phyloP scores from a whole-genome alignment of 2,888 invertebrate genomes.

The Crepidodera aurea region DNA sequence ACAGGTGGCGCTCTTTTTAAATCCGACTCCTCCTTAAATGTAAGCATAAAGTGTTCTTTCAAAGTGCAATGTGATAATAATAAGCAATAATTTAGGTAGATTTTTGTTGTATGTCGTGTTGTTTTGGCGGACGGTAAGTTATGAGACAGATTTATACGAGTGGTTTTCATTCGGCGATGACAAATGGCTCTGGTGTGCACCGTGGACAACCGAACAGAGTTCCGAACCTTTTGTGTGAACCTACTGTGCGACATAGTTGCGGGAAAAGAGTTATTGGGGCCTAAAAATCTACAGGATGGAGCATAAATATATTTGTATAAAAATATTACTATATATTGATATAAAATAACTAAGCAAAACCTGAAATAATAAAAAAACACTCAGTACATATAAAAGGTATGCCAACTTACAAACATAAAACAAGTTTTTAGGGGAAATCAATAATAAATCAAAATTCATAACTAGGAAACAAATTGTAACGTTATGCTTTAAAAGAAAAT shows the following conservation, averaged over 20 bases:
- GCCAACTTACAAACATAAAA: too few relatives aligned
- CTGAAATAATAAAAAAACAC: too few relatives aligned
- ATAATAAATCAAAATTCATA: too few relatives aligned
- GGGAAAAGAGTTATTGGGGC: conserved; percentile 4
- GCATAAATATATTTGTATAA: too few relatives aligned
- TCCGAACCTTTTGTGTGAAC: conserved; percentile 47
- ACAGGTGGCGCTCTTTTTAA: conserved; percentile 2
- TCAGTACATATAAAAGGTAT: too few relatives aligned
- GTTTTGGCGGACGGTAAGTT: conserved; percentile 60
- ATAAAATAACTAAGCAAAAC: too few relatives aligned
- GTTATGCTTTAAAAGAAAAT: too few relatives aligned
- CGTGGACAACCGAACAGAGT: conserved; percentile 33
- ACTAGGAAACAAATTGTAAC: too few relatives aligned
- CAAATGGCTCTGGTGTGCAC: conserved; percentile 51
- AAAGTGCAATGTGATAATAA: conserved; percentile 53
- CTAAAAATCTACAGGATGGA: not conserved
- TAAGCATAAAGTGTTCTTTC: conserved; percentile 14
- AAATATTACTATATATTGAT: too few relatives aligned
- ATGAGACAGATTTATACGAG: conserved; percentile 60
- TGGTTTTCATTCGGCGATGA: conserved; percentile 55
- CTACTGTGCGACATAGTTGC: conserved; percentile 50
- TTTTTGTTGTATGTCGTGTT: conserved; percentile 59
- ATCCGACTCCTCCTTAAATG: not conserved
- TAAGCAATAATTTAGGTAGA: conserved; percentile 59
- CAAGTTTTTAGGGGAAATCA: too few relatives aligned